A percentile compares a stretch with the other conserved stretches of the same genome.
Evolutionary conservation across 2,113 vertebrate genomes (phyloP).

Genomic region (Pelecanus crispus): DNA sequence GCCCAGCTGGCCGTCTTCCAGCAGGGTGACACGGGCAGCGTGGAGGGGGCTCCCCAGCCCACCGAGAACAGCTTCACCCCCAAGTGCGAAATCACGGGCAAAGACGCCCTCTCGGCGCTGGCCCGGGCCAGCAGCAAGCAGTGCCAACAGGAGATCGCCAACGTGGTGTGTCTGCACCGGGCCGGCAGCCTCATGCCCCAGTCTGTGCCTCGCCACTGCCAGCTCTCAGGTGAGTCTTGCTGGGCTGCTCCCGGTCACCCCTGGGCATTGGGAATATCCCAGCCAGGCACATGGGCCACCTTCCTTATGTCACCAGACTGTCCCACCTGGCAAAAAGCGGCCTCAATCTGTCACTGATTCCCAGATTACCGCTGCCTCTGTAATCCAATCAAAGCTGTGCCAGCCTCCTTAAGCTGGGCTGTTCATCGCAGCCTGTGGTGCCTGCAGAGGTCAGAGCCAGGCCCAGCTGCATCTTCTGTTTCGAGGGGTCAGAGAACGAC

Average conservation of each 20-base stretch:
- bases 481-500: background rate
- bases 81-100: constrained; percentile 91
- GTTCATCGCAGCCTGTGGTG: background rate
- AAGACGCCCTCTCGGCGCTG: constrained; percentile 90
- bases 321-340: background rate
- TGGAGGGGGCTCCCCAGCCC: constrained; percentile 89
- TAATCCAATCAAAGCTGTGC: constrained; percentile 30
- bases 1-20: constrained; percentile 69
- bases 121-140: constrained; percentile 87
- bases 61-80: constrained; percentile 85
- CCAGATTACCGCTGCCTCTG: background rate
- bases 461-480: background rate
- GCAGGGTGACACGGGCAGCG: constrained; percentile 89
- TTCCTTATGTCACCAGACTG: background rate
- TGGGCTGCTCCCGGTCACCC: background rate
- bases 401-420: background rate
- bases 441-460: background rate
- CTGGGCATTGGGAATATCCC: background rate
- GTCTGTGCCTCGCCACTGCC: constrained; percentile 87
- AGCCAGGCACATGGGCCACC: accelerated
- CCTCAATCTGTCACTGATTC: background rate
- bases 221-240: constrained; percentile 78
- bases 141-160: constrained; percentile 93
- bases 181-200: constrained; percentile 88
- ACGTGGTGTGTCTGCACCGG: constrained; percentile 92